Percentiles rank a stretch among this genome's conserved stretches.
phyloP scores from a whole-genome alignment of 2,113 vertebrate genomes.

The Tringa solitaria region DNA sequence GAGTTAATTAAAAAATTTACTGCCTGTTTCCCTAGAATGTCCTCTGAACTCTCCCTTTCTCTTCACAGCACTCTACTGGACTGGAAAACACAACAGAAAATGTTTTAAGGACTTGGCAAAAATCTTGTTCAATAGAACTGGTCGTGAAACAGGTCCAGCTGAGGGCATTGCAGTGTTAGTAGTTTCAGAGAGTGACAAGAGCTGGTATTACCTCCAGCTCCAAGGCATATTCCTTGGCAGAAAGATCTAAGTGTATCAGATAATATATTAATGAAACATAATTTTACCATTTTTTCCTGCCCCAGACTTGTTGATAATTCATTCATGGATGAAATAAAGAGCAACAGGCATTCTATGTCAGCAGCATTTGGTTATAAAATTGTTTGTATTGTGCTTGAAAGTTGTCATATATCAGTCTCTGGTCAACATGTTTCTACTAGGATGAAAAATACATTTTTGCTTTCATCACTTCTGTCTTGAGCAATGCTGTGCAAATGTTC shows the following conservation, averaged over 20 bases:
- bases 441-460: constrained; percentile 1
- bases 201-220: background rate
- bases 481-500: background rate
- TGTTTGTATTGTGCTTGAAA: background rate
- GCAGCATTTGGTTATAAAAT: background rate
- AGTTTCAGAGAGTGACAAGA: background rate
- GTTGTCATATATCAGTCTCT: background rate
- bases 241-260: background rate
- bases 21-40: background rate
- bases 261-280: background rate
- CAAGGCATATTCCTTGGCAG: background rate
- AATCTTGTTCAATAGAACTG: background rate
- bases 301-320: background rate
- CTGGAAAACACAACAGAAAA: background rate
- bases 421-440: background rate
- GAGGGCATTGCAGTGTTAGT: background rate
- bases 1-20: background rate
- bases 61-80: background rate
- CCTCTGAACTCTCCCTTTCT: background rate
- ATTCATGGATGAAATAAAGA: background rate
- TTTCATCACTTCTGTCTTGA: background rate
- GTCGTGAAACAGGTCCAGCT: background rate
- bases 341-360: background rate
- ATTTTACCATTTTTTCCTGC: background rate
- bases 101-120: background rate